Evolutionary conservation across 2,113 vertebrate genomes (phyloP), one percentile per base, ranked within the genome.

Genomic region (Daphoenositta chrysoptera): DNA sequence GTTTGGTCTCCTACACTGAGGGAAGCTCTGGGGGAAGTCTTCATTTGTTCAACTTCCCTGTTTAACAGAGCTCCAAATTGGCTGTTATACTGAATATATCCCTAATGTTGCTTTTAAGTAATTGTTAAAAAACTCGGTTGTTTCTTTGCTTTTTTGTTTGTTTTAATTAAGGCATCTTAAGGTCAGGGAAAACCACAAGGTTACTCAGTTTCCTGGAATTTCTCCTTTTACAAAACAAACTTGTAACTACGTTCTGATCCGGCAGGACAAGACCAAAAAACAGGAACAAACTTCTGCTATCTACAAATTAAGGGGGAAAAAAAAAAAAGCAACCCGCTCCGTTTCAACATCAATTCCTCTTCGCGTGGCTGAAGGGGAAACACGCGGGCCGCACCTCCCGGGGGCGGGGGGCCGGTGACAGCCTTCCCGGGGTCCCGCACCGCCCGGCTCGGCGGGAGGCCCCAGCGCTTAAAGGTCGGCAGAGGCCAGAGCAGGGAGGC

Each of bases 401-500:
- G 26, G 39, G 8, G 6, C 58, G 61, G 53, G 13, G 35, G 26
- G 6, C 23, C 48, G 0, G 0, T 87, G 83, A 92, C 94, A 92
- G 63, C 77, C 77, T 44, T 1, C 0, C 2, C 37, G 2, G 56
- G 45, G 9, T 6, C n/a, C 39, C 51, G 44, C 37, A 12, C 26
- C 2, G 66, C 42, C 57, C 30, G 65, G 16, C 57, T 6, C 48
- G 8, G 47, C 47, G 40, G 60, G 24, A 48, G 24, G 42, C 61
- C 37, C 16, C 71, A 30, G 15, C 44, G 53, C 6, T 14, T 31
- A 35, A 26, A 76, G 83, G 31, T 17, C 70, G 30, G 23, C 60
- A 8, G 30, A 47, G n/a, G 45, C 1, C 69, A 15, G 9, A 15
- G 40, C 0, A 3, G 19, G 35, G 11, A 23, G 8, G 22, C 11